Conservation (phyloP, 64 coral and sea anemone genomes). For the Montipora sp. region DNA sequence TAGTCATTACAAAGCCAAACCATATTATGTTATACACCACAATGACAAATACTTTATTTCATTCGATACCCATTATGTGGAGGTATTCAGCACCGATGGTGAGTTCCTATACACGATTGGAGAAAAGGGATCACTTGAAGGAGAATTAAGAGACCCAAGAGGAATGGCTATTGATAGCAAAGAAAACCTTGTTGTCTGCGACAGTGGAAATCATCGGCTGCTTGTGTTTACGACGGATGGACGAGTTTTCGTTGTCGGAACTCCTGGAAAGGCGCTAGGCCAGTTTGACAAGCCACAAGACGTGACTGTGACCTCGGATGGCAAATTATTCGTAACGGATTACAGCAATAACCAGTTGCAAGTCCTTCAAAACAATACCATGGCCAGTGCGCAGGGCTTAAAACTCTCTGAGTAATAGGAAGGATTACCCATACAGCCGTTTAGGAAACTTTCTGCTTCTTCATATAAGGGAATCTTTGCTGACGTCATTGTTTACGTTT, state of each 20-base stretch:
- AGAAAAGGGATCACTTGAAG: constrained; percentile 43
- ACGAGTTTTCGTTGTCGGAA: constrained; percentile 58
- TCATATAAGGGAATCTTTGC: no score
- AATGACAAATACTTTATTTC: constrained; percentile 76
- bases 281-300: constrained; percentile 88
- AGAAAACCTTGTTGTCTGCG: constrained; percentile 68
- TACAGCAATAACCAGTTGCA: constrained; percentile 81
- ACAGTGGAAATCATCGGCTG: constrained; percentile 86
- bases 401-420: neutral
- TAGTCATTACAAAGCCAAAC: constrained; percentile 52
- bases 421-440: no score
- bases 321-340: constrained; percentile 75
- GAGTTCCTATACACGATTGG: constrained; percentile 77
- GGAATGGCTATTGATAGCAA: constrained; percentile 66
- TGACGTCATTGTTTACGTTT: no score
- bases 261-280: constrained; percentile 56
- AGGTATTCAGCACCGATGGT: constrained; percentile 72
- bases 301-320: constrained; percentile 47
- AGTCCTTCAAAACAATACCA: neutral
- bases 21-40: constrained; percentile 77
- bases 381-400: neutral
- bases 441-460: no score
- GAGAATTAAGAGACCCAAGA: constrained; percentile 76
- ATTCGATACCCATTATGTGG: constrained; percentile 70
- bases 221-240: constrained; percentile 77